A percentile compares a stretch with the other conserved stretches of the same genome.
phyloP scores from a whole-genome alignment of 2,888 invertebrate genomes.

The Noctua pronuba region DNA sequence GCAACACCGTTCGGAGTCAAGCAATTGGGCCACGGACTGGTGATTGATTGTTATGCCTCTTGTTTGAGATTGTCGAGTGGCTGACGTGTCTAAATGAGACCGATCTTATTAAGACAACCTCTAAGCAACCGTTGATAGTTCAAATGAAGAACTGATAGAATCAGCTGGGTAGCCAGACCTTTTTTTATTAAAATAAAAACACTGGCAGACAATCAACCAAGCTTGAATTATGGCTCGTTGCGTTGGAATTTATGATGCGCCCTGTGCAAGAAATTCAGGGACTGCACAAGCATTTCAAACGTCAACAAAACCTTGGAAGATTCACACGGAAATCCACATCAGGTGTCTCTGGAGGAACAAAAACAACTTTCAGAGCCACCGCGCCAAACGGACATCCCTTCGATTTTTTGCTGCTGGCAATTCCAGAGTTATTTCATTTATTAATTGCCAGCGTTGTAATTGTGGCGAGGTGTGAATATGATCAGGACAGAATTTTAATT shows the following conservation, averaged over 20 bases:
- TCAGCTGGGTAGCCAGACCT: conserved; percentile 29
- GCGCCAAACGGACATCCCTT: conserved; percentile 62
- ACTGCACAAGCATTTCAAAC: conserved; percentile 44
- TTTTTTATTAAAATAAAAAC: conserved; percentile 32
- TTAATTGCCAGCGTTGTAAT: conserved; percentile 72
- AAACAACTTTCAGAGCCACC: conserved; percentile 51
- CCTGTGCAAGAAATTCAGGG: conserved; percentile 32
- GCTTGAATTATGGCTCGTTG: conserved; percentile 45
- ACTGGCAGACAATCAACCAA: conserved; percentile 36
- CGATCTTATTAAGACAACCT: conserved; percentile 37
- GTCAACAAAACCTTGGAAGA: conserved; percentile 42
- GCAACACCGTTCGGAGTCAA: conserved; percentile 27
- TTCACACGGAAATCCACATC: conserved; percentile 60
- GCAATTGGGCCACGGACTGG: conserved; percentile 44
- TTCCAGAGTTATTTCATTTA: conserved; percentile 68
- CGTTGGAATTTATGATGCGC: conserved; percentile 47
- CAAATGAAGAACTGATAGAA: conserved; percentile 28
- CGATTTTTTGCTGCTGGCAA: conserved; percentile 64
- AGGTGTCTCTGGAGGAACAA: conserved; percentile 46
- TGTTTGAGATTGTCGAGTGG: conserved; percentile 38
- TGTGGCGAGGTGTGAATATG: conserved; percentile 81
- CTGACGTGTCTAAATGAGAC: conserved; percentile 34
- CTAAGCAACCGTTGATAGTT: conserved; percentile 33
- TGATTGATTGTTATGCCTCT: conserved; percentile 61
- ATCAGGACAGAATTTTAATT: conserved; percentile 86